These are phyloP conservation scores for Spatulosminthurus flaviceps DNA, from an alignment of 2,888 invertebrate species.

Conservation along the genomic window DNA sequence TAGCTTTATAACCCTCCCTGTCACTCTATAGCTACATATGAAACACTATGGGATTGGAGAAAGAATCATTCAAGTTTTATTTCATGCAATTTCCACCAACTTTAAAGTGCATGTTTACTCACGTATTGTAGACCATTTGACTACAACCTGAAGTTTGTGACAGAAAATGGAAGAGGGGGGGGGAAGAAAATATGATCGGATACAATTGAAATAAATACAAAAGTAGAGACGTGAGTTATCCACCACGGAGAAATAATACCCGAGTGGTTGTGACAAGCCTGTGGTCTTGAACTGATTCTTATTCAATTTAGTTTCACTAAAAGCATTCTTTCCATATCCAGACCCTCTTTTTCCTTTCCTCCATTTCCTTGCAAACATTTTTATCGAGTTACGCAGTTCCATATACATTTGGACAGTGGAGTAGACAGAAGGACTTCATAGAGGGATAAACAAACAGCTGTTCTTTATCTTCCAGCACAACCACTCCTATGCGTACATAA, in stretches of 20 bases:
- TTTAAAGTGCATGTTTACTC: too few relatives aligned
- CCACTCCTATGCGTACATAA: not conserved
- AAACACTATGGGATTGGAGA: too few relatives aligned
- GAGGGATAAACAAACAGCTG: conserved; percentile 2
- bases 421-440: not conserved
- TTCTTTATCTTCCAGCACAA: not conserved
- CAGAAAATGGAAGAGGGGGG: not conserved
- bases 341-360: too few relatives aligned
- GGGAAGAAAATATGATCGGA: not conserved
- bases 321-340: conserved; percentile 1
- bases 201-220: not conserved
- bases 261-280: conserved; percentile 14
- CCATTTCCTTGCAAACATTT: not conserved
- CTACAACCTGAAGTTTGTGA: too few relatives aligned
- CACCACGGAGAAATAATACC: not conserved
- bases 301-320: conserved; percentile 14
- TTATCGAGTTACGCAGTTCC: not conserved
- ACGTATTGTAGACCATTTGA: too few relatives aligned
- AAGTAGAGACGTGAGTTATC: not conserved
- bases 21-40: too few relatives aligned
- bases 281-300: conserved; percentile 9
- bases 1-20: too few relatives aligned
- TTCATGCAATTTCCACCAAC: too few relatives aligned
- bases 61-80: too few relatives aligned
- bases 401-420: not conserved